These are phyloP conservation scores for Hydrolagus colliei DNA, from an alignment of 2,797 vertebrate species.

Conservation along the genomic window DNA sequence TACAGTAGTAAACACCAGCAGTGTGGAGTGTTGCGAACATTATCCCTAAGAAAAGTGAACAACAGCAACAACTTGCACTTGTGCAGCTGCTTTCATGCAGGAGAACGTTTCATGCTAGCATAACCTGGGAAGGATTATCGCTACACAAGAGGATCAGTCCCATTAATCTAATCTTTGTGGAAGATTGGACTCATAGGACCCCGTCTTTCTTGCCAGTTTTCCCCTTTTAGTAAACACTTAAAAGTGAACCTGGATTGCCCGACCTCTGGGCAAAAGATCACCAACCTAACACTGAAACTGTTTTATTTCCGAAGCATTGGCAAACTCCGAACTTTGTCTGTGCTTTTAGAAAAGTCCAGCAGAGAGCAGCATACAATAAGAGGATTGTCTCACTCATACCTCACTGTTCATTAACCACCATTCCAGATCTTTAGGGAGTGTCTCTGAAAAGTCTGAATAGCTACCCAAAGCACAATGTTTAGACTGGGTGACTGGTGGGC, in stretches of 20 bases:
- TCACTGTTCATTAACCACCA: background rate
- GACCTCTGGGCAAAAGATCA: background rate
- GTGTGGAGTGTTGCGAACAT: no score
- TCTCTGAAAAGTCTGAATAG: background rate
- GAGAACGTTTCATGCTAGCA: no score
- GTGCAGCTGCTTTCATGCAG: no score
- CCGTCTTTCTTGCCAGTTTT: no score
- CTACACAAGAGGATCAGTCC: no score
- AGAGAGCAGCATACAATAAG: conserved; percentile 21
- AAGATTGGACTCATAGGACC: no score
- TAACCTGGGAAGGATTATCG: no score
- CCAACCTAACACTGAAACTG: background rate
- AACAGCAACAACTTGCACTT: no score
- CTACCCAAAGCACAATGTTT: background rate
- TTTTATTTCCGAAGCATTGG: background rate
- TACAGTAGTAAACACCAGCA: no score
- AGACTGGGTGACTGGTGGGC: background rate
- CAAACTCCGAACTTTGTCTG: background rate
- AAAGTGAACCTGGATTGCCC: background rate
- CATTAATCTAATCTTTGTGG: no score
- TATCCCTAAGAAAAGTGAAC: no score
- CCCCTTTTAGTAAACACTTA: background rate
- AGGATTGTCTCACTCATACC: background rate
- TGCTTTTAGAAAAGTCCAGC: background rate
- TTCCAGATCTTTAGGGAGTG: background rate